Evolutionary conservation across 2,888 invertebrate species (phyloP).

Genomic region (Dryobota labecula): DNA sequence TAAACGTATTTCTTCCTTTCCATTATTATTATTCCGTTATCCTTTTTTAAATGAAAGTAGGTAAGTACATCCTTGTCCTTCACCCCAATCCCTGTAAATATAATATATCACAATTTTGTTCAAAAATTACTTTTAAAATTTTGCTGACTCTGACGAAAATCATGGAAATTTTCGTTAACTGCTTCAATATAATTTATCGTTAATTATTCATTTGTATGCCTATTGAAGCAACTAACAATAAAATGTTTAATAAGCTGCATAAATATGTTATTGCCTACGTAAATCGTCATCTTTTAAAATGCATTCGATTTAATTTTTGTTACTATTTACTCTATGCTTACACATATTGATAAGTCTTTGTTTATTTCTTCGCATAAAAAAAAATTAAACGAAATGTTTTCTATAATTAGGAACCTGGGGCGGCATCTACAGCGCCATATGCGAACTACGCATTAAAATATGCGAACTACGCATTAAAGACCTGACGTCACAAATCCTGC

Average conservation of each 20-base stretch:
- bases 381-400: too few relatives aligned
- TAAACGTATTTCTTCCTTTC: too few relatives aligned
- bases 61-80: too few relatives aligned
- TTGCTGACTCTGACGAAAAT: background rate
- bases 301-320: conserved; percentile 16
- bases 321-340: conserved; percentile 24
- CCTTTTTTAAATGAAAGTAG: too few relatives aligned
- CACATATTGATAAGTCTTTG: conserved; percentile 22
- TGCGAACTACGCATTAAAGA: too few relatives aligned
- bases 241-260: conserved; percentile 11
- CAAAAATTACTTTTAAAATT: background rate
- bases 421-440: too few relatives aligned
- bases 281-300: conserved; percentile 8
- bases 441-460: too few relatives aligned
- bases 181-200: background rate
- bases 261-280: background rate
- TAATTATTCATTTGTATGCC: conserved; percentile 5
- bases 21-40: too few relatives aligned
- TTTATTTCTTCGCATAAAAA: background rate
- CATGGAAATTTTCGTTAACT: background rate
- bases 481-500: too few relatives aligned
- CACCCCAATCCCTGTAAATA: background rate
- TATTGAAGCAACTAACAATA: conserved; percentile 5
- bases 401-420: too few relatives aligned
- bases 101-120: background rate